These are phyloP conservation scores for Austrofundulus limnaeus DNA, from an alignment of 2,113 vertebrate species.

Conservation along the genomic window DNA sequence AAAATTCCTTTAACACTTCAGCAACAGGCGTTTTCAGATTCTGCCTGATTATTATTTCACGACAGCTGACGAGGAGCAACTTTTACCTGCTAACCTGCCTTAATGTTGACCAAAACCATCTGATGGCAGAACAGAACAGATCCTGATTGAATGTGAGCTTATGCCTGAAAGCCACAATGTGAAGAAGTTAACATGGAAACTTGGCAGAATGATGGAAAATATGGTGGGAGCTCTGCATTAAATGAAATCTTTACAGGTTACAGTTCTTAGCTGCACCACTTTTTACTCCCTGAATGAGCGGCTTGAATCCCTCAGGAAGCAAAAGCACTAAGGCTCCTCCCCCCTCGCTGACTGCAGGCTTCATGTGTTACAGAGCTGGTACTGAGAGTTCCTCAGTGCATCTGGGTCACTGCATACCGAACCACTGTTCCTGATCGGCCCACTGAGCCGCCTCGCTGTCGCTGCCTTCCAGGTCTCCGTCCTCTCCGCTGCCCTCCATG, in stretches of 20 bases:
- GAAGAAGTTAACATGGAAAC: too few species aligned
- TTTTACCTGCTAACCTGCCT: too few species aligned
- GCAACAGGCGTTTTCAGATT: not conserved
- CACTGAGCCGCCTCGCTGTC: slow-evolving; percentile 98
- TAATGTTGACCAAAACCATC: too few species aligned
- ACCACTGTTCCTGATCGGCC: slow-evolving; percentile 99
- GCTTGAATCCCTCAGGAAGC: not conserved
- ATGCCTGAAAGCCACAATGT: too few species aligned
- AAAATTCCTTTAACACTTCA: not conserved
- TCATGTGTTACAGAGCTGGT: not conserved
- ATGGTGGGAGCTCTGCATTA: not conserved
- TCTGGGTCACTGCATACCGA: slow-evolving; percentile 91
- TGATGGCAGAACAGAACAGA: too few species aligned
- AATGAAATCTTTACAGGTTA: not conserved
- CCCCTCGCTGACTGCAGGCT: slow-evolving; percentile 6
- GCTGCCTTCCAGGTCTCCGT: slow-evolving; percentile 96
- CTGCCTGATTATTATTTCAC: not conserved
- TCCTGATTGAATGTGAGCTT: too few species aligned
- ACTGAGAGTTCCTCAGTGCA: not conserved
- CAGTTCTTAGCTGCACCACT: not conserved
- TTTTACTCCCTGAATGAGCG: not conserved
- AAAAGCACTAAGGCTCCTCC: not conserved
- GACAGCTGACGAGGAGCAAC: not conserved
- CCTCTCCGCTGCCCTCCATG: slow-evolving; percentile 98
- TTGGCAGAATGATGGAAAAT: slow-evolving; percentile 1